Base-by-base conservation (phyloP, 1,140 invertebrate genomes). In the Pantala flavescens region DNA sequence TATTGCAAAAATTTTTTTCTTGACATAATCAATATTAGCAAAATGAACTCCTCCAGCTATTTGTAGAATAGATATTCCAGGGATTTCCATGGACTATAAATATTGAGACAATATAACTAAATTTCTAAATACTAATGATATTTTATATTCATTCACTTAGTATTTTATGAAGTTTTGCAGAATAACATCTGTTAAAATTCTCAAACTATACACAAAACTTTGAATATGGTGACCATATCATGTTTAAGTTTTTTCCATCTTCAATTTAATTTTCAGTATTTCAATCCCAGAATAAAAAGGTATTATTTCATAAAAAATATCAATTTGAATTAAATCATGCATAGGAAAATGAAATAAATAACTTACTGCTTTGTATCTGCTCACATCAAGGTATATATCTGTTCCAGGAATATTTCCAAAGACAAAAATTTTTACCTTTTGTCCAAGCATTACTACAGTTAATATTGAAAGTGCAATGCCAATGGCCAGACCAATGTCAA, bases 401-500 rank as follows among this genome's bases (percentile, higher is more conserved):
- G 82, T 84, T 36, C 80, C 77, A 23, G 81, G 80, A 28, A 85
- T 77, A 70, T 78, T 78, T 19, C 85, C 85, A 12, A 86, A 77
- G 23, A 80, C 36, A 73, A 76, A 63, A 21, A 78, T 71, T 23
- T 77, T 74, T 23, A 75, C 77, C 49, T 76, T 72, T 71, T 78
- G 76, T 24, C 80, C 76, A 75, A 78, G 77, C 80, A 80, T 42
- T 7, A 87, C 78, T 7, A 87, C 82, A 42, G 82, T 81, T 43
- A 86, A 75, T 7, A 88, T 78, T 7, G 85, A 85, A 42, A 86
- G 80, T 0, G 82, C 76, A 23, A 89, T 80, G n/a, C 87, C 87
- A 10, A 86, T 78, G 11, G 78, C 77, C 28, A 90, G 81, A 5
- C 88, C 88, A 75, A 86, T 82, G 76, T 88, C 88, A 75, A 89